These are phyloP conservation scores for Steatocranus sp. DNA, from an alignment of 2,797 vertebrate species.

Conservation along the genomic window DNA sequence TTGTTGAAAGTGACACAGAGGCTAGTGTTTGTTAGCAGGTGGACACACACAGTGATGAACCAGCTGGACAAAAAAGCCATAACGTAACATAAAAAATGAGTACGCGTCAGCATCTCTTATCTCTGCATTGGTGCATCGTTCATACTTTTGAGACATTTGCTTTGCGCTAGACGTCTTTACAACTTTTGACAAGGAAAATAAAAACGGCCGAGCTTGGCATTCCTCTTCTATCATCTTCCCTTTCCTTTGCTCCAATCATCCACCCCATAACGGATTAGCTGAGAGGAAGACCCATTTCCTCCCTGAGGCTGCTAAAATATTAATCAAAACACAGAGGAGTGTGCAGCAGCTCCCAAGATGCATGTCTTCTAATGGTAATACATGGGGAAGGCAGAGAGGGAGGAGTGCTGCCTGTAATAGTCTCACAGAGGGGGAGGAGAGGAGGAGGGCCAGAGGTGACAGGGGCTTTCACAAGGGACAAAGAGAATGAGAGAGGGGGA, in stretches of 20 bases:
- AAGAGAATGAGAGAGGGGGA: slow-evolving; percentile 59
- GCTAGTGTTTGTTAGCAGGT: not conserved
- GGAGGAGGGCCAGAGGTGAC: slow-evolving; percentile 74
- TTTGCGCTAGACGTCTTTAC: slow-evolving; percentile 45
- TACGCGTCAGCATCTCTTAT: not conserved
- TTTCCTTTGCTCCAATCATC: slow-evolving; percentile 73
- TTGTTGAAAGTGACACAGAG: not conserved
- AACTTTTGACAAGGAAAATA: slow-evolving; percentile 60
- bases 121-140: not conserved
- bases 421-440: slow-evolving; percentile 79
- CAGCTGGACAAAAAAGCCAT: not conserved
- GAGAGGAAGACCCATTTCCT: slow-evolving; percentile 93
- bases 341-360: slow-evolving; percentile 86
- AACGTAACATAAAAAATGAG: not conserved
- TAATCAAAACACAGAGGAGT: slow-evolving; percentile 96
- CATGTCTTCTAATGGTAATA: slow-evolving; percentile 94
- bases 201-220: slow-evolving; percentile 67
- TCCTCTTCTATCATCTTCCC: slow-evolving; percentile 68
- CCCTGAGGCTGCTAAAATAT: slow-evolving; percentile 94
- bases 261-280: slow-evolving; percentile 90
- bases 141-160: slow-evolving; percentile 14
- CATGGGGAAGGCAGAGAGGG: slow-evolving; percentile 80
- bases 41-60: not conserved
- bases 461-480: slow-evolving; percentile 71
- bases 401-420: slow-evolving; percentile 86